Percentiles rank a stretch among this genome's conserved stretches.
phyloP scores from a whole-genome alignment of 2,797 vertebrate species.

The Eupleurogrammus muticus region DNA sequence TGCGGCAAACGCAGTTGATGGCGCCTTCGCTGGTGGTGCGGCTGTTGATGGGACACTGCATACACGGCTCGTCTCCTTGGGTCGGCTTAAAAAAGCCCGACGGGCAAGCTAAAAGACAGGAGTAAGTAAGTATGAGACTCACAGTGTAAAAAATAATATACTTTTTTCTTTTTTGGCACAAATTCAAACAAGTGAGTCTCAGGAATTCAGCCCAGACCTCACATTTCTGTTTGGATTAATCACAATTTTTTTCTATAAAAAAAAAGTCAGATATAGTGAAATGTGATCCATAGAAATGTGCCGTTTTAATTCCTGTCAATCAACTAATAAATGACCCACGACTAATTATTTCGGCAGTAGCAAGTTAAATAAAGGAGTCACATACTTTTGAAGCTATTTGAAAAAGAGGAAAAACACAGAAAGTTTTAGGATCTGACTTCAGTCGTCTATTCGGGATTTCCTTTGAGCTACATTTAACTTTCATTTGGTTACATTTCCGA shows the following conservation, averaged over 20 bases:
- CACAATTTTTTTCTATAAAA: too few relatives aligned
- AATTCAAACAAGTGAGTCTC: background rate
- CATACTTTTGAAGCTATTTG: background rate
- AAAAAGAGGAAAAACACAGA: background rate
- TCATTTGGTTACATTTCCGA: constrained; percentile 10
- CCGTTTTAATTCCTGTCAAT: background rate
- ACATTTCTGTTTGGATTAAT: too few relatives aligned
- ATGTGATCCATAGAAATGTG: background rate
- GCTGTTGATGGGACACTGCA: constrained; percentile 97
- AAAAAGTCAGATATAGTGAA: too few relatives aligned
- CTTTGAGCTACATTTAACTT: background rate
- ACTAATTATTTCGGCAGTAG: background rate
- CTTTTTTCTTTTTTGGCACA: background rate
- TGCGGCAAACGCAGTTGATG: constrained; percentile 95
- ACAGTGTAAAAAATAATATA: background rate
- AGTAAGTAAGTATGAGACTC: constrained; percentile 5
- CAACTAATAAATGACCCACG: background rate
- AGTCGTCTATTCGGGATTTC: constrained; percentile 5
- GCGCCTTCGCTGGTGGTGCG: constrained; percentile 95
- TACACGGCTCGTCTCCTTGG: constrained; percentile 92
- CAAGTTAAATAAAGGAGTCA: background rate
- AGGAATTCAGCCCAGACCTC: background rate
- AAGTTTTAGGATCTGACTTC: constrained; percentile 1
- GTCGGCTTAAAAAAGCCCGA: constrained; percentile 94
- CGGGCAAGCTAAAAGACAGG: constrained; percentile 87